A percentile compares a stretch with the other conserved stretches of the same genome.
phyloP scores from a whole-genome alignment of 2,113 vertebrate genomes.

The Grus americana region DNA sequence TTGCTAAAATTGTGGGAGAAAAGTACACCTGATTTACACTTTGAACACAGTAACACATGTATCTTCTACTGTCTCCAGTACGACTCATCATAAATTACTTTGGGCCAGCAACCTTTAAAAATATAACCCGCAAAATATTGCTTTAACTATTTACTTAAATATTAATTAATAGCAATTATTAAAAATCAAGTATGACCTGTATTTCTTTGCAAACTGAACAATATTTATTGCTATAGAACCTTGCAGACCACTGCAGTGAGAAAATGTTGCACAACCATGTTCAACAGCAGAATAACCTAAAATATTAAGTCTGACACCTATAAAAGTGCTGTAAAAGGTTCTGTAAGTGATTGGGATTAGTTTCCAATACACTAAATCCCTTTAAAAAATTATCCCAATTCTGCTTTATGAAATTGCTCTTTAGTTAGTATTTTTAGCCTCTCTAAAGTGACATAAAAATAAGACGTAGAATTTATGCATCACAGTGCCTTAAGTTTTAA shows the following conservation, averaged over 20 bases:
- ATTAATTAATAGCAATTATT: not conserved
- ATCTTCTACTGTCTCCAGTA: fast-evolving
- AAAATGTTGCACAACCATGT: not conserved
- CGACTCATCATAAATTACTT: fast-evolving
- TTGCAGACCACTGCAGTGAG: not conserved
- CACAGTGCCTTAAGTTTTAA: not conserved
- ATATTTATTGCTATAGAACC: not conserved
- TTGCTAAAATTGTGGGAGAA: not conserved
- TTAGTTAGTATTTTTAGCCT: not conserved
- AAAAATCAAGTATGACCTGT: not conserved
- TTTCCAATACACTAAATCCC: not conserved
- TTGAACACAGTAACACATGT: not conserved
- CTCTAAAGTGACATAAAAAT: not conserved
- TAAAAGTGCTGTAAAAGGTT: not conserved
- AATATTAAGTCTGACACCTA: not conserved
- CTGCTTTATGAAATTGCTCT: not conserved
- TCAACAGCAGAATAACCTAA: not conserved
- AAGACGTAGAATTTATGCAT: not conserved
- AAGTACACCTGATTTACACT: not conserved
- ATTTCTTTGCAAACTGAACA: not conserved
- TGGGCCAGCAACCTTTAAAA: not conserved
- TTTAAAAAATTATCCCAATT: not conserved
- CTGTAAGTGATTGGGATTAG: not conserved
- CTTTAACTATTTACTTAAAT: not conserved
- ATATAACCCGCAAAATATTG: not conserved